Evolutionary conservation across 2,113 vertebrate species (phyloP).

Genomic region (Xiphophorus couchianus): DNA sequence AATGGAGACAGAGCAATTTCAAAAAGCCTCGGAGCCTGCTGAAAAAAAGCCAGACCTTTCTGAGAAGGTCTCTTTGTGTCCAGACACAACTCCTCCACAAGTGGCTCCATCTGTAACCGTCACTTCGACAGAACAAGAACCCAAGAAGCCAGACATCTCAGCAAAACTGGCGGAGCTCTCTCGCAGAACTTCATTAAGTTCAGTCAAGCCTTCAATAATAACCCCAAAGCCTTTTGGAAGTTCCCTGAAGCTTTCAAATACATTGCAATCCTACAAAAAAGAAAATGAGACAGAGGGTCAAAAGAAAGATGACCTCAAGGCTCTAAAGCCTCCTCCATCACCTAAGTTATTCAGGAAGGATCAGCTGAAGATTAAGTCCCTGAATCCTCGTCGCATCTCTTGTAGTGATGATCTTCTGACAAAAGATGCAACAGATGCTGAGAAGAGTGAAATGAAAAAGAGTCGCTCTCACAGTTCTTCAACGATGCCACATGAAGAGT

Average conservation of each 20-base stretch:
- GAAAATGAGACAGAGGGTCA: conserved; percentile 57
- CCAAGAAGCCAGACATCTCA: conserved; percentile 58
- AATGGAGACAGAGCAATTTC: conserved; percentile 46
- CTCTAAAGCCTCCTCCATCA: conserved; percentile 75
- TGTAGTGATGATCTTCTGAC: conserved; percentile 73
- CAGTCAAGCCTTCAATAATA: conserved; percentile 57
- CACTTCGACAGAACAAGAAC: conserved; percentile 44
- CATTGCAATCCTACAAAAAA: conserved; percentile 57
- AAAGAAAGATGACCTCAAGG: conserved; percentile 78
- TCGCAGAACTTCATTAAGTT: conserved; percentile 52
- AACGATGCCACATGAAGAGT: conserved; percentile 59
- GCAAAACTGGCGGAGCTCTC: conserved; percentile 61
- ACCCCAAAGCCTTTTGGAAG: conserved; percentile 43
- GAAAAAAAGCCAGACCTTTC: conserved; percentile 72
- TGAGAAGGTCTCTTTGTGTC: conserved; percentile 24
- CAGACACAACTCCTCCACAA: background rate
- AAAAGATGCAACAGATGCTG: conserved; percentile 79
- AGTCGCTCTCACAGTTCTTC: conserved; percentile 75
- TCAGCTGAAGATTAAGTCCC: conserved; percentile 68
- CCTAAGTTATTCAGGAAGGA: conserved; percentile 78
- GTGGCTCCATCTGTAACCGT: conserved; percentile 3
- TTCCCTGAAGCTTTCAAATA: conserved; percentile 33
- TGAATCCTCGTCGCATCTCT: conserved; percentile 73
- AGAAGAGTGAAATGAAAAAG: conserved; percentile 84
- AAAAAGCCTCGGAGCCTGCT: conserved; percentile 62